A percentile compares a stretch with the other conserved stretches of the same genome.
These are phyloP conservation scores for Dicycla oo DNA, from an alignment of 2,888 invertebrate genomes.

Conservation along the genomic window DNA sequence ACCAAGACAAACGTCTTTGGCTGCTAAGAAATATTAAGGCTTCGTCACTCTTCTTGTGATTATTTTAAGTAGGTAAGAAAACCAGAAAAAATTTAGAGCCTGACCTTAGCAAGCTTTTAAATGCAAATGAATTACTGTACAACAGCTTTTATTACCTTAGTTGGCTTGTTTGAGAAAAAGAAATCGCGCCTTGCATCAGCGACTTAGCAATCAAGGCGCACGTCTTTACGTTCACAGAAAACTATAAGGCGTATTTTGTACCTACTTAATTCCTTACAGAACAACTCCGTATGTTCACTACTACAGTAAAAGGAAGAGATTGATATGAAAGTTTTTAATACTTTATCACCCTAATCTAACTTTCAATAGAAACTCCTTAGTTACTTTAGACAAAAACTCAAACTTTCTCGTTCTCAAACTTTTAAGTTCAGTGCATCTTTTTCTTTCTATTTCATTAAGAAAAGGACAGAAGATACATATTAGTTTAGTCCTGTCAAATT, in stretches of 20 bases:
- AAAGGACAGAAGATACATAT: no score
- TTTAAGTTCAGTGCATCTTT: no score
- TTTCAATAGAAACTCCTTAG: not conserved
- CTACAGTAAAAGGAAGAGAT: not conserved
- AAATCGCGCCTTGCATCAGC: constrained; percentile 30
- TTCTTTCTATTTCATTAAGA: no score
- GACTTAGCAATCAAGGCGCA: constrained; percentile 41
- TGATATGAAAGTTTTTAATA: not conserved
- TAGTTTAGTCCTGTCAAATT: no score
- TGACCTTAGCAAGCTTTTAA: no score
- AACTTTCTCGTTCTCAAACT: no score
- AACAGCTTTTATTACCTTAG: rapidly evolving
- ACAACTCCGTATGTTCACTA: no score
- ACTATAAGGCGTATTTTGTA: constrained; percentile 33
- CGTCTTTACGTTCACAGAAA: not conserved
- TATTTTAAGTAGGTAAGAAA: not conserved
- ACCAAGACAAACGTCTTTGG: constrained; percentile 49
- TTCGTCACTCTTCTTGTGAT: not conserved
- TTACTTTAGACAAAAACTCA: not conserved
- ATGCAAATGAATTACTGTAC: not conserved
- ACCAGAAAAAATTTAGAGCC: no score
- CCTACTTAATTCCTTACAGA: not conserved
- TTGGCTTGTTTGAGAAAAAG: not conserved
- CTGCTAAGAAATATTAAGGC: constrained; percentile 36
- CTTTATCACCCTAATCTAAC: not conserved